Evolutionary conservation across 2,888 invertebrate species (phyloP).

Genomic region (Latheticus oryzae): DNA sequence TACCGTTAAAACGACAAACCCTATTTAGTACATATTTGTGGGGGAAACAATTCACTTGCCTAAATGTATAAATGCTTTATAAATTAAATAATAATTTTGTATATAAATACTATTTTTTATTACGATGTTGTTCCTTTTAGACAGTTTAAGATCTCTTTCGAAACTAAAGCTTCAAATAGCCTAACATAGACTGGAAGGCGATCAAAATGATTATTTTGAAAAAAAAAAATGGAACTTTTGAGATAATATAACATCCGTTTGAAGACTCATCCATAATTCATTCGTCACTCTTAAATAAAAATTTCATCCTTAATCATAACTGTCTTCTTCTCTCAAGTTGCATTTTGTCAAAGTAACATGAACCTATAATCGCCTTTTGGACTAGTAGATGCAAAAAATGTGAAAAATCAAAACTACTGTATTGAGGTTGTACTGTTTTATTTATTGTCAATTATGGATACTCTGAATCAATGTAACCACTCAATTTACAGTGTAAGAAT

Average conservation of each 20-base stretch:
- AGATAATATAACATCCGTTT: too few species aligned
- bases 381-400: too few species aligned
- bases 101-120: constrained; percentile 21
- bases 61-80: constrained; percentile 30
- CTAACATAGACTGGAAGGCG: too few species aligned
- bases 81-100: constrained; percentile 17
- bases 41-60: constrained; percentile 35
- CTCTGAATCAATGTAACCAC: constrained; percentile 6
- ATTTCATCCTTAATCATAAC: too few species aligned
- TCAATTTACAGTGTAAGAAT: constrained; percentile 24
- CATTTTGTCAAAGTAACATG: too few species aligned
- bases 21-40: constrained; percentile 13
- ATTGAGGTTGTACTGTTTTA: constrained; percentile 5
- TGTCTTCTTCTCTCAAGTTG: too few species aligned
- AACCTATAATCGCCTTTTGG: too few species aligned
- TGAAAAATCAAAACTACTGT: not conserved
- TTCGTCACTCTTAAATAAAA: too few species aligned
- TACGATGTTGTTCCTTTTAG: constrained; percentile 26
- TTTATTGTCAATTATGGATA: constrained; percentile 20
- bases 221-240: too few species aligned
- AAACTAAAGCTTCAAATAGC: constrained; percentile 7
- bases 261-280: too few species aligned
- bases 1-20: constrained; percentile 21
- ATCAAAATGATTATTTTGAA: too few species aligned
- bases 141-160: constrained; percentile 21